Base-by-base conservation (phyloP, 2,888 invertebrate species). In the Notocelia uddmanniana region DNA sequence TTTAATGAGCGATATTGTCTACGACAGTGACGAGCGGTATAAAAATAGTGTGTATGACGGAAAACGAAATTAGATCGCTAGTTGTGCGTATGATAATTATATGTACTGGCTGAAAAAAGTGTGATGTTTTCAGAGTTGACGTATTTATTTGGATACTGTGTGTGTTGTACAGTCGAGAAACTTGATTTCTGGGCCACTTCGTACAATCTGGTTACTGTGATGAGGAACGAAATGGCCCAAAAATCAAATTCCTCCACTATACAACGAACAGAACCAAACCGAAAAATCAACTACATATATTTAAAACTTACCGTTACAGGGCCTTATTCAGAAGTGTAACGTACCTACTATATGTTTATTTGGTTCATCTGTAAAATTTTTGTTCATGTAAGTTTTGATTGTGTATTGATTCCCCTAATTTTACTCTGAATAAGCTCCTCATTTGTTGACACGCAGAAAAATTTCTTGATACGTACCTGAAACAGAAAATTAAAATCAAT, bases 1-100 rank as follows among this genome's bases (percentile, higher is more conserved):
- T 64, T 54, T 54, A 21, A 64, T 54, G 64, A 54, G 64, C 37
- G 52, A 63, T 63, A 50, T 31, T 52, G 50, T 31, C 26, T 55
- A 26, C 19, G 63, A 54, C 54, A 64, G 52, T 64, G 64, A 64
- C 64, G 64, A 52, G 31, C 64, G 11, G 11, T 15, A 21, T 64
- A 37, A 52, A 64, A 54, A 64, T 64, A 64, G 63, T 34, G 19
- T 21, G 31, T 62, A 54, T 64, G 64, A 64, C 54, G 54, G 34
- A 64, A 64, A 52, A 37, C 37, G 6, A 52, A 64, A 54, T 64
- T 64, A 52, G 52, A 64, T 37, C 31, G 50, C 21, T 54, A 64
- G 64, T 52, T 34, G 19, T 37, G n/a, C 21, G 26, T 45, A 45
- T 23, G 23, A 54, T 15, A 54, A 23, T 21, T 26, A 26, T 18